phyloP scores from a whole-genome alignment of 2,113 vertebrate genomes.

The Stictonetta naevosa region DNA sequence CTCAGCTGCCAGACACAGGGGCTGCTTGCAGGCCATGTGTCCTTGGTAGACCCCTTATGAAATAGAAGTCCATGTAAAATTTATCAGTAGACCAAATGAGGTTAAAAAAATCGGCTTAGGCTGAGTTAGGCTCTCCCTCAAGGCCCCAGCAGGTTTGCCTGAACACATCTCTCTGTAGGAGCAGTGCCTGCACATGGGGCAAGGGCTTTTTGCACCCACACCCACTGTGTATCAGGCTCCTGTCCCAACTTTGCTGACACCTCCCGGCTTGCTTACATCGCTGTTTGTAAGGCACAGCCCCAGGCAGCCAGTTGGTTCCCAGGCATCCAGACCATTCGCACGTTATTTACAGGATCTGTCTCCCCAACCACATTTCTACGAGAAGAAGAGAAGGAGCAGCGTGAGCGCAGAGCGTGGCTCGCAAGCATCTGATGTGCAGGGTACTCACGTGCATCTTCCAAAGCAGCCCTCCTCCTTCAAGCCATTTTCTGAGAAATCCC shows the following conservation, averaged over 20 bases:
- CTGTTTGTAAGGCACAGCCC: not conserved
- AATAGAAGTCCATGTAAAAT: fast-evolving
- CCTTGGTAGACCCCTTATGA: not conserved
- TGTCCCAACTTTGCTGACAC: not conserved
- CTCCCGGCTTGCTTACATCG: not conserved
- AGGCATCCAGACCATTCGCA: not conserved
- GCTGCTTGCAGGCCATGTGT: not conserved
- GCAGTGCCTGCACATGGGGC: not conserved
- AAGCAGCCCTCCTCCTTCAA: conserved; percentile 71
- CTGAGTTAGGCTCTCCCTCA: not conserved
- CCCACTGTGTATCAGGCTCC: not conserved
- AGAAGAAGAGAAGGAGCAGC: not conserved
- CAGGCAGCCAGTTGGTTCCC: not conserved
- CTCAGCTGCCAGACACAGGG: not conserved
- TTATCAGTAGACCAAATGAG: not conserved
- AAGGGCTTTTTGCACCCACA: not conserved
- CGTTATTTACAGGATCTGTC: not conserved
- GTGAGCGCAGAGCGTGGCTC: not conserved
- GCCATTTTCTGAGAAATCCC: conserved; percentile 74
- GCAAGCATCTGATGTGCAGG: not conserved
- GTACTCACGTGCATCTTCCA: conserved; percentile 83
- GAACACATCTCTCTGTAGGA: not conserved
- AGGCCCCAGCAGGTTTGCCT: not conserved
- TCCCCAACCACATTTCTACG: not conserved
- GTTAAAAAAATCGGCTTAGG: not conserved